These are phyloP conservation scores for Brachionus paranguensis DNA, from an alignment of 1,140 invertebrate genomes.

Conservation along the genomic window DNA sequence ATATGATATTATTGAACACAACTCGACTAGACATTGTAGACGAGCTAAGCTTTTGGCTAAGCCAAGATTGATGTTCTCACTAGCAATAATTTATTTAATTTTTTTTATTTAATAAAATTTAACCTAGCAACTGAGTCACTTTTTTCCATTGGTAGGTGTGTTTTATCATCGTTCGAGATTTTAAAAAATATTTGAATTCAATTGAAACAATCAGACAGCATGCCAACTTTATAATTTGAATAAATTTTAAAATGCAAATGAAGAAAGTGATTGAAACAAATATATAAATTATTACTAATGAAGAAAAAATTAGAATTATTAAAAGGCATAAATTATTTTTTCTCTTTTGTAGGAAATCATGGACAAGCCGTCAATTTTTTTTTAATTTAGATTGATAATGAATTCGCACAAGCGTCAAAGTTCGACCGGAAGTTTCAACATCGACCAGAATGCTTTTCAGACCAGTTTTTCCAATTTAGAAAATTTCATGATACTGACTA, in stretches of 20 bases:
- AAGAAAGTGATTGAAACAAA: not conserved
- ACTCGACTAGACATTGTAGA: too few species aligned
- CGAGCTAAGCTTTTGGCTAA: not conserved
- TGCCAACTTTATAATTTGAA: not conserved
- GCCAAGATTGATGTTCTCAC: not conserved
- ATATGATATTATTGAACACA: too few species aligned
- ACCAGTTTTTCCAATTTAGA: slow-evolving; percentile 38
- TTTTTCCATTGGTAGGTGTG: not conserved
- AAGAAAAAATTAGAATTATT: not conserved
- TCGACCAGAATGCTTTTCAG: not conserved
- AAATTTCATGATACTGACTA: slow-evolving; percentile 36
- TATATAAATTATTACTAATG: not conserved
- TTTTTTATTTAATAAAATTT: not conserved
- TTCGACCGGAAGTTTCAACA: slow-evolving; percentile 21
- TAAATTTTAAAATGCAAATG: not conserved
- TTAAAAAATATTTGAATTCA: not conserved
- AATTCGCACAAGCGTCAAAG: slow-evolving; percentile 35
- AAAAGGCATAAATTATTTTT: not conserved
- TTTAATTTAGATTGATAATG: not conserved
- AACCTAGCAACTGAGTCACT: not conserved
- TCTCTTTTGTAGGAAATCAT: not conserved
- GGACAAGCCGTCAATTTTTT: not conserved
- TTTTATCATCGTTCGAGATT: not conserved
- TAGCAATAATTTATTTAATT: not conserved
- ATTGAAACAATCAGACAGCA: not conserved